phyloP scores from a whole-genome alignment of 2,888 invertebrate genomes.

The Rapana venosa region DNA sequence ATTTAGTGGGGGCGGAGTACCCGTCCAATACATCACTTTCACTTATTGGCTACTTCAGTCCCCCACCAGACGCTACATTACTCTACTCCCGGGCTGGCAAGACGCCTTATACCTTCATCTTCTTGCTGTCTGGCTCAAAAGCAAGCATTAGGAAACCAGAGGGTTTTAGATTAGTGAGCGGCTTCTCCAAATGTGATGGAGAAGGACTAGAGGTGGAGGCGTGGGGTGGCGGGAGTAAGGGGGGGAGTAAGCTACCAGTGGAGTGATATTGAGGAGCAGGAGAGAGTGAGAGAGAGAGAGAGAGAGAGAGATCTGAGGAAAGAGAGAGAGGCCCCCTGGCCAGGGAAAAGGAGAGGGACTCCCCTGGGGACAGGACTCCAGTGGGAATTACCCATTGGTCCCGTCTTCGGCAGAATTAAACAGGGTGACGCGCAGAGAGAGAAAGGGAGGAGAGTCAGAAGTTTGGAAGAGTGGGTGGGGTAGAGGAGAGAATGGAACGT shows the following conservation, averaged over 20 bases:
- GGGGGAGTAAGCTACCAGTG: conserved; percentile 15
- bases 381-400: conserved; percentile 15
- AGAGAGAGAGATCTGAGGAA: too few species aligned
- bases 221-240: not conserved
- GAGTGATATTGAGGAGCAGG: conserved; percentile 25
- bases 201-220: not conserved
- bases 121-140: not conserved
- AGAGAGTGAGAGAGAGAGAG: not conserved
- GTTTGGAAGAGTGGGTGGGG: conserved; percentile 28
- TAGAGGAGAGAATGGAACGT: conserved; percentile 38
- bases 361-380: not conserved
- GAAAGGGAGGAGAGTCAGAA: too few species aligned
- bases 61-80: not conserved
- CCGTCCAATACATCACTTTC: not conserved
- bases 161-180: conserved; percentile 27
- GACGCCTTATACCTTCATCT: not conserved
- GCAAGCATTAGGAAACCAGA: conserved; percentile 27
- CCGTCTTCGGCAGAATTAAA: conserved; percentile 31
- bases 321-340: too few species aligned
- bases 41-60: not conserved
- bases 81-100: not conserved
- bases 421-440: too few species aligned
- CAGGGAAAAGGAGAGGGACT: not conserved
- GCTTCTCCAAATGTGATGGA: conserved; percentile 30
- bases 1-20: too few species aligned